Conservation (phyloP, 2,113 vertebrate species). For the Etheostoma spectabile region DNA sequence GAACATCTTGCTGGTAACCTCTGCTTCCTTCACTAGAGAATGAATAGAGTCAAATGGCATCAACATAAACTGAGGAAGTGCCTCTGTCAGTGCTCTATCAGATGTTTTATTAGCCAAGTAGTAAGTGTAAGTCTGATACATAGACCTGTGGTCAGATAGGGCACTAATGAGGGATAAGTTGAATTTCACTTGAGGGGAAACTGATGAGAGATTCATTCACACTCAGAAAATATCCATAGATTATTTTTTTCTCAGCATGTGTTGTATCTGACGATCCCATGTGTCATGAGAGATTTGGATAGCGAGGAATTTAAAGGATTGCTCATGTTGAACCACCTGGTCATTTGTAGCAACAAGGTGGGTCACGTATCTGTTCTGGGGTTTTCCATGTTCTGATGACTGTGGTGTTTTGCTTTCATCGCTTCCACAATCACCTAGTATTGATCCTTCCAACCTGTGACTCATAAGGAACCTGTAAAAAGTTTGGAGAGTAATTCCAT, state of each 20-base stretch:
- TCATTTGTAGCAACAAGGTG: slow-evolving; percentile 35
- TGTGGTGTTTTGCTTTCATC: slow-evolving; percentile 24
- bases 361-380: slow-evolving; percentile 38
- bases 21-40: neutral
- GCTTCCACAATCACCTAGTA: slow-evolving; percentile 25
- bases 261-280: neutral
- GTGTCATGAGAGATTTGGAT: neutral
- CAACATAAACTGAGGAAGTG: neutral
- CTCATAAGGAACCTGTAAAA: slow-evolving; percentile 42
- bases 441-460: slow-evolving; percentile 47
- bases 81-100: neutral
- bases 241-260: neutral
- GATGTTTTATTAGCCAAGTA: neutral
- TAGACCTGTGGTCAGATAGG: neutral
- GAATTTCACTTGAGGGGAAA: neutral
- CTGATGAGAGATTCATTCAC: neutral
- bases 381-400: slow-evolving; percentile 53
- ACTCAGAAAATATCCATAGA: slow-evolving; percentile 2
- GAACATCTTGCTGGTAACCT: neutral
- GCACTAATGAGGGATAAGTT: neutral
- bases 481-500: neutral
- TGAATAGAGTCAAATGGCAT: neutral
- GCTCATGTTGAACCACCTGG: slow-evolving; percentile 38
- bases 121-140: neutral
- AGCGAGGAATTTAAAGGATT: slow-evolving; percentile 2